Percentiles rank a stretch among this genome's conserved stretches.
Conservation (phyloP, 2,797 vertebrate genomes). For the Micropoecilia bifurca region DNA sequence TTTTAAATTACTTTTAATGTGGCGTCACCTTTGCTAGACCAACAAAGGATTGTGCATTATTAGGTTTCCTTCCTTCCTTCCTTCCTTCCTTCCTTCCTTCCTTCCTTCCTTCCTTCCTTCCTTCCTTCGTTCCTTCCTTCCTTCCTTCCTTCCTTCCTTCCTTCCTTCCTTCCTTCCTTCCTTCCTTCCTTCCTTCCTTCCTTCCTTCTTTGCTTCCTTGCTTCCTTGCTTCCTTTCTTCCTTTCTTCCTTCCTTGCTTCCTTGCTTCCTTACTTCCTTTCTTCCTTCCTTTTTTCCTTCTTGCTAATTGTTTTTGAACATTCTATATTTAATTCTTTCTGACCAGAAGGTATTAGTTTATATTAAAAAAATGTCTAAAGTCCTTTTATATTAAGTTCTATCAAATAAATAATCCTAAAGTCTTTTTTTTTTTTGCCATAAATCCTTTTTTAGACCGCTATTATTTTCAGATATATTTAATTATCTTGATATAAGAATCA, state of each 20-base stretch:
- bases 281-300: background rate
- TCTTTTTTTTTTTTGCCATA: background rate
- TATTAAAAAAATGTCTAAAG: background rate
- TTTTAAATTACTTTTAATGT: background rate
- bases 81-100: too few species aligned
- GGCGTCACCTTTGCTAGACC: background rate
- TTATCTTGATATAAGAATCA: background rate
- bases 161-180: background rate
- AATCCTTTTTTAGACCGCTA: background rate
- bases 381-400: background rate
- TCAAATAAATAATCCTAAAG: background rate
- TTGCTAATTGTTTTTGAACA: background rate
- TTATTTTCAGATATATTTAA: slow-evolving; percentile 1
- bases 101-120: background rate
- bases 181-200: too few species aligned
- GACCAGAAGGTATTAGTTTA: background rate
- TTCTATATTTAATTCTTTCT: background rate
- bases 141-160: background rate
- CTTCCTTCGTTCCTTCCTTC: background rate
- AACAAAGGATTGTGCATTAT: background rate
- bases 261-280: too few species aligned
- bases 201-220: too few species aligned
- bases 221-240: background rate
- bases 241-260: background rate
- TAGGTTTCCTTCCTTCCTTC: too few species aligned